phyloP scores from a whole-genome alignment of 2,113 vertebrate genomes.

The Stigmatopora nigra region DNA sequence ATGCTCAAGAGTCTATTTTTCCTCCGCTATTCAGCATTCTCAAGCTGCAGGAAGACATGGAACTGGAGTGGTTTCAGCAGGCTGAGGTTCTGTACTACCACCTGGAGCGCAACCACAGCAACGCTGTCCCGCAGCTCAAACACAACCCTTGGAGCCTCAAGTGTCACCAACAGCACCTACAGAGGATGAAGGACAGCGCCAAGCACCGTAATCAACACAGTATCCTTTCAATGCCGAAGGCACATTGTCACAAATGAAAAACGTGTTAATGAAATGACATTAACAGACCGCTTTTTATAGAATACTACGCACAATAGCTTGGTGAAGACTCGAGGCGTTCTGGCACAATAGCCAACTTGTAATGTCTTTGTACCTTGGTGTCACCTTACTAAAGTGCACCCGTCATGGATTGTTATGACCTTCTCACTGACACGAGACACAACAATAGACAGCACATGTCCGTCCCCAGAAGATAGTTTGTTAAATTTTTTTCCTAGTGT shows the following conservation, averaged over 20 bases:
- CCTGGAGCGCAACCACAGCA: constrained; percentile 80
- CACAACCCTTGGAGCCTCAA: constrained; percentile 98
- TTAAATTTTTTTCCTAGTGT: neutral
- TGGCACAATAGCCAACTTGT: constrained; percentile 8
- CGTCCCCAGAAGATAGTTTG: neutral
- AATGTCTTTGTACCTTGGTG: constrained; percentile 16
- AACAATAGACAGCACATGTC: neutral
- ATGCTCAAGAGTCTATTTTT: neutral
- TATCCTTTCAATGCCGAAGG: constrained; percentile 78
- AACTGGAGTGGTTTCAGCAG: constrained; percentile 83
- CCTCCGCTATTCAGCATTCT: constrained; percentile 57
- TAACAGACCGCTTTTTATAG: constrained; percentile 84
- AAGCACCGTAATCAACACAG: constrained; percentile 98
- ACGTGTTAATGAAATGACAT: constrained; percentile 12
- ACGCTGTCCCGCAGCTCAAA: constrained; percentile 85
- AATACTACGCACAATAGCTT: constrained; percentile 64
- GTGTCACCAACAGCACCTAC: constrained; percentile 94
- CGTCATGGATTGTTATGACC: constrained; percentile 10
- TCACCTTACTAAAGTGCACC: constrained; percentile 10
- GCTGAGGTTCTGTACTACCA: constrained; percentile 91
- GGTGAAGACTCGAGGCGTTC: neutral
- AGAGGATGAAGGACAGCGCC: constrained; percentile 95
- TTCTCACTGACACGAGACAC: neutral
- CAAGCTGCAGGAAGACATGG: constrained; percentile 82
- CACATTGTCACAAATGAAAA: neutral